Conservation (phyloP, 2,797 vertebrate species). For the Coendou prehensilis region DNA sequence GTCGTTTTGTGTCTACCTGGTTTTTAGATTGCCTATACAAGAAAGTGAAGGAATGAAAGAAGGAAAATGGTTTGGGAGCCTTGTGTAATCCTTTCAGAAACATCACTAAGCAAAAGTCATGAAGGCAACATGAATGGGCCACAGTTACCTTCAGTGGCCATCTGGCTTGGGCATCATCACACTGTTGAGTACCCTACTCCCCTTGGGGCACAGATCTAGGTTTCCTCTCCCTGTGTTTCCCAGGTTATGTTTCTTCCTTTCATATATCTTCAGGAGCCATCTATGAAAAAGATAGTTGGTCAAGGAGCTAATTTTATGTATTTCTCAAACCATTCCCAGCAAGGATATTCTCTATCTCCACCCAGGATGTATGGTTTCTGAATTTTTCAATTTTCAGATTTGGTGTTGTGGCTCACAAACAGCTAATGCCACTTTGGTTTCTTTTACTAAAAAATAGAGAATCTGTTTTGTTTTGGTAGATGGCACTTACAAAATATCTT, state of each 20-base stretch:
- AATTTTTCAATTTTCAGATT: conserved; percentile 17
- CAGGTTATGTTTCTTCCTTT: background rate
- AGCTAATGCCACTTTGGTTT: background rate
- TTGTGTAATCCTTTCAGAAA: background rate
- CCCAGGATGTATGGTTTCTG: background rate
- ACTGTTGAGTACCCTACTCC: background rate
- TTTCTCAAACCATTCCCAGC: background rate
- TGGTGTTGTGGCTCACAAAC: background rate
- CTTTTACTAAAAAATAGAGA: background rate
- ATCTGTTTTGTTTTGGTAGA: background rate
- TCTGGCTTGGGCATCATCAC: background rate
- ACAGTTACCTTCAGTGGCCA: background rate
- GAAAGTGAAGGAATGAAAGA: background rate
- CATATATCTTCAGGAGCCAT: background rate
- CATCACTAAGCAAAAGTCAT: background rate
- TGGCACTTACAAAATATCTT: background rate
- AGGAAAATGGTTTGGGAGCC: background rate
- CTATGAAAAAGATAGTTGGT: background rate
- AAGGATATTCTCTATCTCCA: background rate
- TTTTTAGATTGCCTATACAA: conserved; percentile 9
- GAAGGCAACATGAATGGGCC: background rate
- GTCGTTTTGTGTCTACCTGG: background rate
- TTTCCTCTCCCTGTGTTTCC: background rate
- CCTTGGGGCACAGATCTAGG: background rate
- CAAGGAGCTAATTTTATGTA: background rate